These are phyloP conservation scores for Morpho helenor DNA, from an alignment of 2,888 invertebrate genomes.

Conservation along the genomic window DNA sequence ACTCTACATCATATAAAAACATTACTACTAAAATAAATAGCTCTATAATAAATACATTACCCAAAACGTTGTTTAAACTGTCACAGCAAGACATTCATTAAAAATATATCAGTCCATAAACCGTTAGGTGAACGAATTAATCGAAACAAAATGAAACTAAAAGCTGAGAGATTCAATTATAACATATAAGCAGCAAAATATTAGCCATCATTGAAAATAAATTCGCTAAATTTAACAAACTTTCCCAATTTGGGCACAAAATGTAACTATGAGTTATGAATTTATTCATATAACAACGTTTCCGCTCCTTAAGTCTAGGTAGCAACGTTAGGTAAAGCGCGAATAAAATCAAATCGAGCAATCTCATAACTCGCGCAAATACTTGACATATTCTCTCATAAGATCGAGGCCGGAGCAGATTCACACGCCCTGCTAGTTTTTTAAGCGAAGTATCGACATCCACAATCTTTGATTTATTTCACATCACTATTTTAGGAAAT, in stretches of 20 bases:
- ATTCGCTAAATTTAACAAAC: slow-evolving; percentile 16
- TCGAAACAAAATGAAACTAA: slow-evolving; percentile 13
- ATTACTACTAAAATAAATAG: not conserved
- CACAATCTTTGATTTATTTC: slow-evolving; percentile 72
- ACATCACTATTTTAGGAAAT: slow-evolving; percentile 77
- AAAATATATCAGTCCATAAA: slow-evolving; percentile 15
- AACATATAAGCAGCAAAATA: slow-evolving; percentile 5
- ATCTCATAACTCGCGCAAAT: slow-evolving; percentile 47
- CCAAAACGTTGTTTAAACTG: slow-evolving; percentile 2
- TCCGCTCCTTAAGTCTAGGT: slow-evolving; percentile 20
- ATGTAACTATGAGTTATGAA: slow-evolving; percentile 26
- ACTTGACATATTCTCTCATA: slow-evolving; percentile 65
- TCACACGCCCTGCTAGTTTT: slow-evolving; percentile 68
- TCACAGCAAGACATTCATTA: slow-evolving; percentile 11
- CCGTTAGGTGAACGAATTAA: slow-evolving; percentile 4
- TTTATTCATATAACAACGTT: slow-evolving; percentile 29
- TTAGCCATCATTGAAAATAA: slow-evolving; percentile 20
- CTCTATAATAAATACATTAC: not conserved
- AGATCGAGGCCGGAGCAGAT: slow-evolving; percentile 60
- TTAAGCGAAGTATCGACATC: slow-evolving; percentile 58
- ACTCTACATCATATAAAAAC: too few relatives aligned
- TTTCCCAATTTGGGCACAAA: slow-evolving; percentile 22
- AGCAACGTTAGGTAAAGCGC: slow-evolving; percentile 29
- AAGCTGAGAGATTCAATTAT: slow-evolving; percentile 7
- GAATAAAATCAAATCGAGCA: slow-evolving; percentile 40